A percentile compares a stretch with the other conserved stretches of the same genome.
phyloP scores from a whole-genome alignment of 2,113 vertebrate species.

The Eulemur macaco region DNA sequence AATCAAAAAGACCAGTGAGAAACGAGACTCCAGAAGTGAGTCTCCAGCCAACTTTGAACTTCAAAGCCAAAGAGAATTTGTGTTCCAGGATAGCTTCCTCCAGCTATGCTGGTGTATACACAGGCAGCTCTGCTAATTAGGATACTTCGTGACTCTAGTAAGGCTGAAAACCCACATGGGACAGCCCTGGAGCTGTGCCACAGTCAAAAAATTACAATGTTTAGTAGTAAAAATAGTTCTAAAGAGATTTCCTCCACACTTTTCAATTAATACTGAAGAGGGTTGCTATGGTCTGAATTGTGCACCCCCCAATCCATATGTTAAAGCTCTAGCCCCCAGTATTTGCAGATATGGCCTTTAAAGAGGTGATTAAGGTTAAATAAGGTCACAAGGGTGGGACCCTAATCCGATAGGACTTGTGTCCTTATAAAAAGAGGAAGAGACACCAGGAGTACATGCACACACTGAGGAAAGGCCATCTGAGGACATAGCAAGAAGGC shows the following conservation, averaged over 20 bases:
- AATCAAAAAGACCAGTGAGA: not conserved
- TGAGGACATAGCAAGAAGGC: not conserved
- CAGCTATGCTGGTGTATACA: fast-evolving
- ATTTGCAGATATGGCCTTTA: not conserved
- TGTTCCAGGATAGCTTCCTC: not conserved
- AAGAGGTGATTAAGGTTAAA: not conserved
- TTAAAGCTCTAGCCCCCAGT: not conserved
- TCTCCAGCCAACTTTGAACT: not conserved
- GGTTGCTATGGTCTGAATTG: not conserved
- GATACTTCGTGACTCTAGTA: not conserved
- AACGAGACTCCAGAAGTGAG: not conserved
- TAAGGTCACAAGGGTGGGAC: not conserved
- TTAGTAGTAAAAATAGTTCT: not conserved
- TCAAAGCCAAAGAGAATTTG: not conserved
- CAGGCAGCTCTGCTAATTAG: not conserved
- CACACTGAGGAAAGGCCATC: not conserved
- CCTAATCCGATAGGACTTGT: not conserved
- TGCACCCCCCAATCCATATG: not conserved
- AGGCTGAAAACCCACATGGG: not conserved
- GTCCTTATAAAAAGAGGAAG: not conserved
- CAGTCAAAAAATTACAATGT: not conserved
- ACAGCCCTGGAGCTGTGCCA: not conserved
- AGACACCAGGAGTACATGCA: not conserved
- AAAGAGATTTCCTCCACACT: not conserved
- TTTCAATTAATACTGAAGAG: not conserved